A percentile compares a stretch with the other conserved stretches of the same genome.
Evolutionary conservation across 1,140 invertebrate species (phyloP).

Genomic region (Danaus plexippus): DNA sequence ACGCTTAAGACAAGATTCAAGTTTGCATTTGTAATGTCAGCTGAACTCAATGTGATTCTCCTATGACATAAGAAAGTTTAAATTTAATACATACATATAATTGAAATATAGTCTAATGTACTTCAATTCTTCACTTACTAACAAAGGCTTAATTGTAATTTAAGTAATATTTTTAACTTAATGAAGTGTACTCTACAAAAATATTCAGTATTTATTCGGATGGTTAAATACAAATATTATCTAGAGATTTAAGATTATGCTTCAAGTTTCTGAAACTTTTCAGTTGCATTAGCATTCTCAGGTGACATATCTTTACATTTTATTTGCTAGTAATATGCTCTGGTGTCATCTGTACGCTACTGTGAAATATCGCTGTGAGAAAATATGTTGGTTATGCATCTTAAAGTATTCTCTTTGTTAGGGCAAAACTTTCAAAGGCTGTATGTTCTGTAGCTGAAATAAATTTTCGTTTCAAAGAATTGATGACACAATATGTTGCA

Average conservation of each 20-base stretch:
- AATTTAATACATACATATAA: no score
- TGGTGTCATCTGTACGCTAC: slow-evolving; percentile 18
- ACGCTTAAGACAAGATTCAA: slow-evolving; percentile 24
- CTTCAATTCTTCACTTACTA: no score
- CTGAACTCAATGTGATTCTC: slow-evolving; percentile 20
- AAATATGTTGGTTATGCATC: slow-evolving; percentile 18
- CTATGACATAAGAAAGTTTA: slow-evolving; percentile 1
- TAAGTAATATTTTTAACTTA: no score
- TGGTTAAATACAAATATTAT: slow-evolving; percentile 32
- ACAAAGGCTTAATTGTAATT: no score
- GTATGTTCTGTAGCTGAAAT: background rate
- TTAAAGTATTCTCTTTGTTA: slow-evolving; percentile 19
- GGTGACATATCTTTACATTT: slow-evolving; percentile 31
- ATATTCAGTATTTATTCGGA: slow-evolving; percentile 35
- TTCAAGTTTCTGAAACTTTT: slow-evolving; percentile 31
- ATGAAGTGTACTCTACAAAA: slow-evolving; percentile 8
- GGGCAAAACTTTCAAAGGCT: slow-evolving; percentile 12
- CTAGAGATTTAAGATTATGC: slow-evolving; percentile 27
- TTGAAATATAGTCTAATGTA: no score
- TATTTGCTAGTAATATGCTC: slow-evolving; percentile 17
- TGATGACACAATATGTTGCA: no score
- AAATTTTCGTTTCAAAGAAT: no score
- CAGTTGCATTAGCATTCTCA: slow-evolving; percentile 32
- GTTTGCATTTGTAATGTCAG: slow-evolving; percentile 19
- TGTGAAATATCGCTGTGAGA: slow-evolving; percentile 14